These are phyloP conservation scores for Rhagonycha lutea DNA, from an alignment of 2,888 invertebrate genomes.

Conservation along the genomic window DNA sequence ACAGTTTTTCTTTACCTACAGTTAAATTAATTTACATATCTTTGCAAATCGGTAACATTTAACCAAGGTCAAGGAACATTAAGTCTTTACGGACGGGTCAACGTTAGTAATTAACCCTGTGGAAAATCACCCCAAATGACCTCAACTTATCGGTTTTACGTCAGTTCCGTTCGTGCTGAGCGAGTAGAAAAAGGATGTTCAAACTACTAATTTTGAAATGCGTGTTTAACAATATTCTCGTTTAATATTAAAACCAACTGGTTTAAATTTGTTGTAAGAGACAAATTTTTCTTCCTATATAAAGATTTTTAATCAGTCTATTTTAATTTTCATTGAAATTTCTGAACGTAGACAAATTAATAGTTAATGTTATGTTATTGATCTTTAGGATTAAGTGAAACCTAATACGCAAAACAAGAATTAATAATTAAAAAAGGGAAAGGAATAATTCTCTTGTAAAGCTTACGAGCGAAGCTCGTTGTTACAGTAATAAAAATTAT, in stretches of 20 bases:
- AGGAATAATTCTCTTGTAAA: not conserved
- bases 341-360: not conserved
- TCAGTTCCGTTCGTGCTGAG: conserved; percentile 28
- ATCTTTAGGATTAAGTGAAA: not conserved
- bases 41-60: conserved; percentile 15
- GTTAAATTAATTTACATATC: conserved; percentile 20
- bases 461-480: not conserved
- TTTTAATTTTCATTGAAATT: not conserved
- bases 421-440: not conserved
- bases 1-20: not conserved
- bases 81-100: conserved; percentile 18
- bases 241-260: not conserved
- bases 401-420: not conserved
- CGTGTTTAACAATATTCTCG: not conserved
- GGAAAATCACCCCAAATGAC: conserved; percentile 14
- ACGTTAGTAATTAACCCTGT: conserved; percentile 14
- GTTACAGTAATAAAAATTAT: not conserved
- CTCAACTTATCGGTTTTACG: conserved; percentile 8
- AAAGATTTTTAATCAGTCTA: not conserved
- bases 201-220: not conserved
- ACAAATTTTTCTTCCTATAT: not conserved
- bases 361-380: not conserved
- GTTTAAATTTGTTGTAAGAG: not conserved
- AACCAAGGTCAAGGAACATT: conserved; percentile 24
- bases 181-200: conserved; percentile 5